These are phyloP conservation scores for Congeria kusceri DNA, from an alignment of 2,888 invertebrate genomes.

Conservation along the genomic window DNA sequence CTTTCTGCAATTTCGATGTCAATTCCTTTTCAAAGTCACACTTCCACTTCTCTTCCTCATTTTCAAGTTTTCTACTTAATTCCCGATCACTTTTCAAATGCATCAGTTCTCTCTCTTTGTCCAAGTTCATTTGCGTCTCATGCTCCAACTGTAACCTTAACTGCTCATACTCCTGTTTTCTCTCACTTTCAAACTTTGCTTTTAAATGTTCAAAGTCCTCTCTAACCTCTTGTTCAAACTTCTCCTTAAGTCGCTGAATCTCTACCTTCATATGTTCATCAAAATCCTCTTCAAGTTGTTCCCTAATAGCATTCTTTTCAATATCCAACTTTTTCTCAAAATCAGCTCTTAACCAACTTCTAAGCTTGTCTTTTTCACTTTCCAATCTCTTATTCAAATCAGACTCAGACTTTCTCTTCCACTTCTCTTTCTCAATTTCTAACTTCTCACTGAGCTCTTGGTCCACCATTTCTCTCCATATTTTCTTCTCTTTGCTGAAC, in stretches of 20 bases:
- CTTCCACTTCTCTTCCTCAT: conserved; percentile 67
- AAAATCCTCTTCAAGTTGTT: conserved; percentile 45
- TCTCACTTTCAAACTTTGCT: conserved; percentile 48
- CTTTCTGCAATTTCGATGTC: conserved; percentile 46
- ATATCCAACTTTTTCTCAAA: conserved; percentile 5
- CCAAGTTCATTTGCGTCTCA: conserved; percentile 39
- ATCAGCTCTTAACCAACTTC: conserved; percentile 1
- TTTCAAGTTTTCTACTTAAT: conserved; percentile 56
- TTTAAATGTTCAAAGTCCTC: conserved; percentile 53
- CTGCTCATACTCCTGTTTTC: conserved; percentile 28
- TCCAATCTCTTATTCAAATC: conserved; percentile 54
- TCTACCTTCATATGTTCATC: conserved; percentile 41
- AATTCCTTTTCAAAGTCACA: conserved; percentile 63
- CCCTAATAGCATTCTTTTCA: conserved; percentile 42
- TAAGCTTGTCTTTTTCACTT: conserved; percentile 44
- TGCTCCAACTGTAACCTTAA: conserved; percentile 43
- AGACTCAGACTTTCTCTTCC: conserved; percentile 51
- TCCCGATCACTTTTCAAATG: conserved; percentile 53
- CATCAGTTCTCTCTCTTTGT: conserved; percentile 48
- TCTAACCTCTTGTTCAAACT: conserved; percentile 42
- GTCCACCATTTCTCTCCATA: conserved; percentile 57
- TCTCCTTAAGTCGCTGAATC: conserved; percentile 38
- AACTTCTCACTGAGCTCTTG: conserved; percentile 57
- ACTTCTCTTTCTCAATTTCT: conserved; percentile 57
- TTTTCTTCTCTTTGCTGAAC: conserved; percentile 55